These are phyloP conservation scores for Myxocyprinus asiaticus DNA, from an alignment of 2,113 vertebrate genomes.

Conservation along the genomic window DNA sequence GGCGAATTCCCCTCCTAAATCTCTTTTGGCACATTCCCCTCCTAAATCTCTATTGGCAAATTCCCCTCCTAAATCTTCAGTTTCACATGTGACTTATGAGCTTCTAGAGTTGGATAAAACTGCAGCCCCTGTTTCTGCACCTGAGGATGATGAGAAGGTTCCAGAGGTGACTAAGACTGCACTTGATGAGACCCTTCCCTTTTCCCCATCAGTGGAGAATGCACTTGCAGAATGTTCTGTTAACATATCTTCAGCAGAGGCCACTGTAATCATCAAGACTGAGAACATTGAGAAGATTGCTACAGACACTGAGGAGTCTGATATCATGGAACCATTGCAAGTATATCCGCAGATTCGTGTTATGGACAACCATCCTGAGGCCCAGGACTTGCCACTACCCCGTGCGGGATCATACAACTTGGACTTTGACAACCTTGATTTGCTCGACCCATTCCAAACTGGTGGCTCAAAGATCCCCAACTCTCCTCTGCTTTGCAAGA, in stretches of 20 bases:
- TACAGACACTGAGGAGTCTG: neutral
- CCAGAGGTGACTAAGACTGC: slow-evolving; percentile 26
- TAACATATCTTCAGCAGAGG: slow-evolving; percentile 64
- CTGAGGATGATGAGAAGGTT: slow-evolving; percentile 22
- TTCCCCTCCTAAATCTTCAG: slow-evolving; percentile 52
- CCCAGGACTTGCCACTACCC: slow-evolving; percentile 52
- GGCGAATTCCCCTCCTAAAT: slow-evolving; percentile 55
- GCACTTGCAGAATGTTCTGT: slow-evolving; percentile 62
- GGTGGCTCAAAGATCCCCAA: slow-evolving; percentile 65
- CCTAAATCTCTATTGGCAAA: slow-evolving; percentile 24
- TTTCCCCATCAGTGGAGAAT: slow-evolving; percentile 65
- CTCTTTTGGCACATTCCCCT: slow-evolving; percentile 51
- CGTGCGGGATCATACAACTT: slow-evolving; percentile 62
- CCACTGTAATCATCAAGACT: slow-evolving; percentile 67
- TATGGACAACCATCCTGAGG: neutral
- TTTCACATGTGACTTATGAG: neutral
- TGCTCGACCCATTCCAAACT: slow-evolving; percentile 63
- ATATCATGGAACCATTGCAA: slow-evolving; percentile 47
- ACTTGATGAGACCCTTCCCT: slow-evolving; percentile 74
- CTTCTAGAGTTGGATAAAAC: neutral
- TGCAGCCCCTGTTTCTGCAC: neutral
- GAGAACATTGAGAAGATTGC: slow-evolving; percentile 27
- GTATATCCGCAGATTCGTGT: slow-evolving; percentile 53
- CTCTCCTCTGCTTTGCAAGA: slow-evolving; percentile 55
- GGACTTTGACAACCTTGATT: slow-evolving; percentile 65